Evolutionary conservation across 2,797 vertebrate genomes (phyloP).

Genomic region (Hybognathus amarus): DNA sequence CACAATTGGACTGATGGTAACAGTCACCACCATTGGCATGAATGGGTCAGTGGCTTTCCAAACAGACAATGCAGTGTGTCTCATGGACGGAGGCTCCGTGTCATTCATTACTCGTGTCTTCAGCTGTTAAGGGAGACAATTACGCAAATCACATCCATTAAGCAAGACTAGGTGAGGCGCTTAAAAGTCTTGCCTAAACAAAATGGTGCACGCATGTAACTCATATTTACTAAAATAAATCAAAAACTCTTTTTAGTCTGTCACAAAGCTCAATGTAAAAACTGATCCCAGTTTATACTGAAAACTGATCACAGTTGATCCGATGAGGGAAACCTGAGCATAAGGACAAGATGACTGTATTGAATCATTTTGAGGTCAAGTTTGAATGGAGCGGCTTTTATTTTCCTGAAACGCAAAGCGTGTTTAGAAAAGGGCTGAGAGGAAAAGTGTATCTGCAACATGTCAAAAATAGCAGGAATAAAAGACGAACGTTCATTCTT

Average conservation of each 20-base stretch:
- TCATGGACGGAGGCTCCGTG: constrained; percentile 46
- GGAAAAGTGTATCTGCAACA: constrained; percentile 30
- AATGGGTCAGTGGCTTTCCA: constrained; percentile 57
- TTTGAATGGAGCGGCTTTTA: neutral
- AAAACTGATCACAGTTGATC: neutral
- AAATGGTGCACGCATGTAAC: neutral
- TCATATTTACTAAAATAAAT: neutral
- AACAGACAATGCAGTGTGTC: constrained; percentile 51
- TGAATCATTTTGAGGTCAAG: constrained; percentile 1
- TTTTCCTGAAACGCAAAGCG: neutral
- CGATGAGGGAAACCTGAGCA: constrained; percentile 1
- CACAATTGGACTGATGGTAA: constrained; percentile 48
- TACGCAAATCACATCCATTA: constrained; percentile 31
- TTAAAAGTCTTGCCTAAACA: neutral
- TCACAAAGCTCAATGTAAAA: neutral
- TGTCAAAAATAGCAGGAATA: constrained; percentile 26
- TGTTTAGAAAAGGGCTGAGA: neutral
- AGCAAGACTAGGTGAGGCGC: neutral
- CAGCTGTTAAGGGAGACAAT: constrained; percentile 50
- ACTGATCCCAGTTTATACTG: neutral
- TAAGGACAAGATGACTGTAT: neutral
- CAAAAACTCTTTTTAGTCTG: neutral
- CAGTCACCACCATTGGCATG: constrained; percentile 52
- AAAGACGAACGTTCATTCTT: constrained; percentile 3
- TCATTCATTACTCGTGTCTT: constrained; percentile 48